Base-by-base conservation (phyloP, 2,888 invertebrate species). In the Chloroclysta siterata region DNA sequence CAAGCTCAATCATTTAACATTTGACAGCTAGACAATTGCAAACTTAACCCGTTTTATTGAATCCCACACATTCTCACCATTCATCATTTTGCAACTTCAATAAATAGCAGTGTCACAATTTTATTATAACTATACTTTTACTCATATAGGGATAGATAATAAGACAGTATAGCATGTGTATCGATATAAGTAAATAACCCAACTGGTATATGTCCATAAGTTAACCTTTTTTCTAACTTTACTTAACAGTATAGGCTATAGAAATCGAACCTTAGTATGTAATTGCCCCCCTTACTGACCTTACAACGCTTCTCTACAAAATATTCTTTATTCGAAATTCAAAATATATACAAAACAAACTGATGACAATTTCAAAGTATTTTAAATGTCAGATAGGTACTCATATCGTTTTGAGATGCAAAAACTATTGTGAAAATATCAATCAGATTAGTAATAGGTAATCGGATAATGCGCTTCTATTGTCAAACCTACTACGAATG, bases 391-490 rank as follows among this genome's bases (percentile, higher is more conserved):
- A 39, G 36, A n/a, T n/a, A n/a, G n/a, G 11, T 22, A 22, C 22
- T 22, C n/a, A 22, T 22, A 22, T 3, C 22, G 8, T 39, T 39
- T 7, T 39, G 59, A 74, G 70, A 75, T 69, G 77, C 73, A 74
- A 77, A 78, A 76, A 71, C 60, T 55, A 69, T 69, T 63, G 64
- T 64, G 39, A 65, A 60, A 68, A 70, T 66, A 65, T 66, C 64
- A 62, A 69, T 73, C 75, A 75, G 79, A 80, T 33, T 75, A 76
- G 76, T 84, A 84, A 83, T 85, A n/a, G n/a, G n/a, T n/a, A 85
- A 83, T 84, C 84, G 79, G 79, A 83, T 81, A 77, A 82, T 74
- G 67, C 73, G 72, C 66, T 63, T 68, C 76, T 78, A 80, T 83
- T 82, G 83, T 81, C 74, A 73, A 11, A 11, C 36, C 36, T 39